Base-by-base conservation (phyloP, 2,113 vertebrate genomes). In the Chloebia gouldiae region DNA sequence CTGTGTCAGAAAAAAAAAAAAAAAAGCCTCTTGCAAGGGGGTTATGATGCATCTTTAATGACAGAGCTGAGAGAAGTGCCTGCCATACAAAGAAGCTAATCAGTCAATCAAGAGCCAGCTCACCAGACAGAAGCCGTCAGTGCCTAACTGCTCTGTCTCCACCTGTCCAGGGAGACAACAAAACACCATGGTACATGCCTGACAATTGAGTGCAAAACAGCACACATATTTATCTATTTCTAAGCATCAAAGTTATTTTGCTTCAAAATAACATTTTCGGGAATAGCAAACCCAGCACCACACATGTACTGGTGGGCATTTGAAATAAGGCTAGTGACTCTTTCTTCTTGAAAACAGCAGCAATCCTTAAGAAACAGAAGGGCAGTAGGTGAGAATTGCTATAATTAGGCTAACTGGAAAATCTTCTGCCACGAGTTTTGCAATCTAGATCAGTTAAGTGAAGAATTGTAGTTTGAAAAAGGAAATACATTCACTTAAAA, bases 71-170 rank as follows among this genome's bases (percentile, higher is more conserved):
- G 65, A 94, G 93, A 93, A 97, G 91, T 7, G 66, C 88, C 96
- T 97, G 65, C 89, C 94, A 95, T 97, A 96, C 94, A 94, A 95
- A 97, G 94, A 80, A 97, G 92, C 90, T 97, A 97, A 97, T 98
- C 97, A 97, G 96, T 98, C 97, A 97, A 94, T 97, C 97, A 97
- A 94, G 87, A 96, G 59, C 80, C 91, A 96, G 93, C 88, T 96
- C 95, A 97, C 93, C 91, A 96, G 93, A 93, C 95, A 97, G 86
- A 93, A 94, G 69, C 94, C 61, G 8, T 90, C 91, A 91, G 69
- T 70, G 69, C 93, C 90, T 88, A 96, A 94, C 94, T 87, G 90
- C 88, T 97, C 63, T 91, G 50, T 95, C 92, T 93, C 83, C 97
- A 93, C 96, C 95, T 97, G 93, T 94, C 95, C 93, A 60, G 57